A percentile compares a stretch with the other conserved stretches of the same genome.
Conservation (phyloP, 2,113 vertebrate species). For the Sinocyclocheilus rhinocerous region DNA sequence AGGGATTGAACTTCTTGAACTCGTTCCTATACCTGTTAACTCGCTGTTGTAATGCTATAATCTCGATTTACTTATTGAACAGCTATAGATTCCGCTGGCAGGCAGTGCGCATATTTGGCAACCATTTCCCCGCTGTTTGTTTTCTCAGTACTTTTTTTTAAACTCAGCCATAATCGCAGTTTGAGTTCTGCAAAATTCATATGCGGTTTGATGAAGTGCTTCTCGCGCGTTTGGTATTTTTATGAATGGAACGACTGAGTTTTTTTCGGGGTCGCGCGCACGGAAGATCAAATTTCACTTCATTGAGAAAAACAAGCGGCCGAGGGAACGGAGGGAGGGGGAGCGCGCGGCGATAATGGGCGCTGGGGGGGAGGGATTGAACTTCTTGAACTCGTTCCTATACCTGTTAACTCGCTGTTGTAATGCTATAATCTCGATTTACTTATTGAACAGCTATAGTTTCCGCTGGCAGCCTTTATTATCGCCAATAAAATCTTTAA, state of each 20-base stretch:
- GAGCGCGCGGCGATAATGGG: neutral
- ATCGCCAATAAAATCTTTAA: conserved; percentile 15
- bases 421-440: conserved; percentile 28
- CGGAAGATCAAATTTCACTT: conserved; percentile 74
- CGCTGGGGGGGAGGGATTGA: conserved; percentile 17
- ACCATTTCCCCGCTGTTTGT: too few species aligned
- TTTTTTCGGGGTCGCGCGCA: neutral
- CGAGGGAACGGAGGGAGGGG: neutral
- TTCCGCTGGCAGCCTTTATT: conserved; percentile 10
- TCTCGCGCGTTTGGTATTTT: conserved; percentile 49
- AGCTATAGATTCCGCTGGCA: too few species aligned
- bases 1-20: too few species aligned
- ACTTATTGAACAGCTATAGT: conserved; percentile 12
- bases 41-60: too few species aligned
- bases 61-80: too few species aligned
- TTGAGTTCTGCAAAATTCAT: neutral
- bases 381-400: conserved; percentile 48
- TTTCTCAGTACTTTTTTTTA: too few species aligned
- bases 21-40: too few species aligned
- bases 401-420: conserved; percentile 22
- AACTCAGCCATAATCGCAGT: neutral
- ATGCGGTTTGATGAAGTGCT: neutral
- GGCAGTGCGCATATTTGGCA: too few species aligned
- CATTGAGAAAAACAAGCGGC: conserved; percentile 79
- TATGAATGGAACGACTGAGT: conserved; percentile 66